Evolutionary conservation across 2,797 vertebrate genomes (phyloP).

Genomic region (Anabacerthia variegaticeps): DNA sequence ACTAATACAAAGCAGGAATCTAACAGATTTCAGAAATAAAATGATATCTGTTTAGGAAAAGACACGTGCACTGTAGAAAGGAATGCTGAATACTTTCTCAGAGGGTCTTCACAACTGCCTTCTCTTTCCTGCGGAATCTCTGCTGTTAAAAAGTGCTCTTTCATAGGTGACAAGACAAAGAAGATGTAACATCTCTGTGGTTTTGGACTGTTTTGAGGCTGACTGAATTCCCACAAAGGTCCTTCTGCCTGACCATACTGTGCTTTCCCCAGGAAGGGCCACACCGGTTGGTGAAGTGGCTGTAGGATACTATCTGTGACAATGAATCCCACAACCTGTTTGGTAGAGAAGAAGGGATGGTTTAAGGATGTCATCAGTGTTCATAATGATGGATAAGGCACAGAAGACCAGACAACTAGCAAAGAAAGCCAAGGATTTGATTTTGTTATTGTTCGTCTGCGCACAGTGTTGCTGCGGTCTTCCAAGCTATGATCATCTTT

Average conservation of each 20-base stretch:
- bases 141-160: neutral
- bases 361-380: neutral
- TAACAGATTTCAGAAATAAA: neutral
- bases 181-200: neutral
- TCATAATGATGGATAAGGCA: neutral
- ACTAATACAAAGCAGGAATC: neutral
- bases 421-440: neutral
- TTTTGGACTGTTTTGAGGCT: neutral
- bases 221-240: neutral
- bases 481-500: neutral
- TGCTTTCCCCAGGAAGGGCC: neutral
- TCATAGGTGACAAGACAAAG: neutral
- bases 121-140: neutral
- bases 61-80: neutral
- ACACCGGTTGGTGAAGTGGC: neutral
- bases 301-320: neutral
- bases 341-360: neutral
- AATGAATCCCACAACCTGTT: fast-evolving
- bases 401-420: neutral
- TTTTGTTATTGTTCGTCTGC: neutral
- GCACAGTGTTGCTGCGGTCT: neutral
- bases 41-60: neutral
- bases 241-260: neutral
- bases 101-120: neutral
- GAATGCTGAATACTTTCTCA: neutral